Evolutionary conservation across 2,113 vertebrate species (phyloP), one percentile per base, ranked within the genome.

Genomic region (Carlito syrichta): DNA sequence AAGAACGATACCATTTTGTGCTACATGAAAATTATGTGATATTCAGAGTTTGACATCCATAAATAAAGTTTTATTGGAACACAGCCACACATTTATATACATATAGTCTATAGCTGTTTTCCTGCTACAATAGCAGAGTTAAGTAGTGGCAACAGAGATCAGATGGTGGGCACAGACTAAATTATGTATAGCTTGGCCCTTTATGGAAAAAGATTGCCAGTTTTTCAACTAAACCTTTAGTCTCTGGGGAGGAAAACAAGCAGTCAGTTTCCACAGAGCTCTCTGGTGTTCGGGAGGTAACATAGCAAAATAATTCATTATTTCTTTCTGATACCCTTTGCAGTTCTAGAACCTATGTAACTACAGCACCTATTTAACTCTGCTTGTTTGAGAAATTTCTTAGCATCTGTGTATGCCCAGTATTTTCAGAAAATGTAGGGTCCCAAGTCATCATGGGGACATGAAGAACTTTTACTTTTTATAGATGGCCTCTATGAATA

Each of bases 401-500:
- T 83, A 77, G 45, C 9, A 82, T 66, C 45, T 83, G 12, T 40
- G 35, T 52, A 58, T 8, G 56, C 10, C 17, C 58, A 85, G 30
- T 63, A 71, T 56, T 91, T 94, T 85, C n/a, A 95, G 76, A 86
- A 94, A 87, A 40, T 11, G 35, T 11, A 50, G 13, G 14, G 63
- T 79, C 71, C 40, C 52, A 43, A 94, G 85, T 94, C 78, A 87
- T 81, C 45, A 19, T 5, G 30, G 16, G 60, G 11, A 94, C 50
- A 87, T 62, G 76, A 92, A 93, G 91, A 96, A 56, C 20, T 66
- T 95, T 92, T 78, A 79, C 69, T 92, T 97, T 97, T 97, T 94
- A 94, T 93, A 91, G 91, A 91, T 58, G 66, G 91, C 52, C 68
- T 95, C 84, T 96, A 84, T 91, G 88, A 96, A 96, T 95, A 96